Base-by-base conservation (phyloP, 2,797 vertebrate species). In the Sebastes cheni region DNA sequence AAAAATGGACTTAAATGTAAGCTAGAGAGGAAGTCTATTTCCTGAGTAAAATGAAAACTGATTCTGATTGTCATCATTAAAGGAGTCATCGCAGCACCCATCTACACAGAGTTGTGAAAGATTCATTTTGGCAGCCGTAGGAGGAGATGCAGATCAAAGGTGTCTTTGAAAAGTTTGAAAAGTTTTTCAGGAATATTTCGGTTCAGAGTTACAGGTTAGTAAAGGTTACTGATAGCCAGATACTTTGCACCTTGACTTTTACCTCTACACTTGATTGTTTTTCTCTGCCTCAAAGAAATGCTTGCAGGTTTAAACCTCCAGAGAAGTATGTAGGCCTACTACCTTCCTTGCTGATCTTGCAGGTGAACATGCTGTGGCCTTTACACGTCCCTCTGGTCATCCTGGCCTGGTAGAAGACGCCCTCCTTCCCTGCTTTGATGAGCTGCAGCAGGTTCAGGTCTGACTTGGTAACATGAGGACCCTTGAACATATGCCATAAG, bases 271-370 rank as follows among this genome's bases (percentile, higher is more conserved):
- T 3, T 10, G 61, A 32, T 25, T 16, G n/a, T 6, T 23, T 13
- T 2, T 50, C 32, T 70, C 29, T 25, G 54, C 30, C 8, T 59
- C 1, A 5, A 62, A 11, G 50, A 30, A 25, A 46, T 20, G 34
- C n/a, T 64, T 22, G 27, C 3, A 0, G 5, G 8, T 70, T 6
- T 16, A 4, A 27, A 56, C 6, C 12, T 11, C 4, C 8, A 60
- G 3, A 36, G 11, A 9, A 20, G n/a, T 34, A 4, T 5, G 4
- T 86, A 96, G 42, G 16, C 16, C 42, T 46, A 46, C 42, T 46
- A 46, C 95, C 95, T 86, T 95, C 93, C 80, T 95, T 96, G 85
- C 86, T 87, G 89, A 96, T 95, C 88, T 96, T 96, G 92, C 95
- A 96, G 69, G 94, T 96, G 88, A 96, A 90, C 65, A 92, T 77